These are phyloP conservation scores for Picathartes gymnocephalus DNA, from an alignment of 2,113 vertebrate species.

Conservation along the genomic window DNA sequence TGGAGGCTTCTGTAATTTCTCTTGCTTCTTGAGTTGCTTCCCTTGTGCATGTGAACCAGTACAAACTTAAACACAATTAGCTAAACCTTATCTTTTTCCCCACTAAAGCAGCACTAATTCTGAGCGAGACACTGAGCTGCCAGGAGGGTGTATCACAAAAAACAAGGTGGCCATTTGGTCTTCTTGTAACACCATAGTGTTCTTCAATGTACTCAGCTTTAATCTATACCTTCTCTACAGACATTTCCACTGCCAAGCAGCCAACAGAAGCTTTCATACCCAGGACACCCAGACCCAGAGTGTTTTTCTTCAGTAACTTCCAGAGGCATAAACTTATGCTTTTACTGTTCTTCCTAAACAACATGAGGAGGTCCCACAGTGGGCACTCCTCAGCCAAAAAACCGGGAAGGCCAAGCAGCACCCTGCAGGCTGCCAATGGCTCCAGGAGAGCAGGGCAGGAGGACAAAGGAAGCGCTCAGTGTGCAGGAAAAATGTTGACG, in stretches of 20 bases:
- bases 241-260: neutral
- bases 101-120: neutral
- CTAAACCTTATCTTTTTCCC: neutral
- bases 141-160: neutral
- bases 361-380: fast-evolving
- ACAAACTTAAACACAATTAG: neutral
- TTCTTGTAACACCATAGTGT: neutral
- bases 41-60: neutral
- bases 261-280: neutral
- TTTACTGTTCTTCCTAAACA: neutral
- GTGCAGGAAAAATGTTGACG: neutral
- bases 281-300: neutral
- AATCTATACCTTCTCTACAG: neutral
- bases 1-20: neutral
- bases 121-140: neutral
- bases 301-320: neutral
- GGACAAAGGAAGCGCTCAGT: neutral
- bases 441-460: neutral
- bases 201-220: neutral
- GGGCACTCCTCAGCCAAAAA: neutral
- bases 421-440: neutral
- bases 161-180: neutral
- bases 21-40: neutral
- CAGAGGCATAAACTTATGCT: neutral
- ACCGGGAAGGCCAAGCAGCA: fast-evolving